Base-by-base conservation (phyloP, 2,888 invertebrate genomes). In the Linyphia triangularis region DNA sequence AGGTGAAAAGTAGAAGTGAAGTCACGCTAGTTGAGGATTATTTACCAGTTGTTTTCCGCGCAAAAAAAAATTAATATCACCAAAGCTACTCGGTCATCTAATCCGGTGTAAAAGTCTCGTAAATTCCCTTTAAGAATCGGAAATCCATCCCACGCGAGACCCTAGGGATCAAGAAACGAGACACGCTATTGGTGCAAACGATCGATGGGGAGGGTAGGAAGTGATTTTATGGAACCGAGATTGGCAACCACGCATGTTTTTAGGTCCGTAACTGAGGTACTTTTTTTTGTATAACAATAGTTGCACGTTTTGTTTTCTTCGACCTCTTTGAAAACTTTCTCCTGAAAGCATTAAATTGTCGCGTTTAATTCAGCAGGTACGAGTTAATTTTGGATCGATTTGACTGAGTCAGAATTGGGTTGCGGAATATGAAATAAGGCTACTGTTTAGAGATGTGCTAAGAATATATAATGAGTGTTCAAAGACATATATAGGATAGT, bases 21-120 rank as follows among this genome's bases (percentile, higher is more conserved):
- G 81, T 67, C 84, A 85, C 84, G 84, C 84, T 57, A 85, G 26
- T 28, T 13, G 16, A 10, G 77, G 77, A 85, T 85, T 85, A 85
- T 85, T 85, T 85, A 85, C 77, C 51, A 43, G 26, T 77, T 77
- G 77, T 69, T 85, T 77, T 77, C 69, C 30, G 65, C 26, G 57
- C 57, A 59, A 77, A 70, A 33, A 75, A 61, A 65, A 82, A 82
- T 43, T 72, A 63, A 69, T 69, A 72, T 40, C 30, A 30, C 24
- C 16, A 59, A 67, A 51, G 43, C 28, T 73, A n/a, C 22, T 37
- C 9, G 43, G n/a, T 37, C 77, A 67, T 65, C 75, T 67, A 77
- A 77, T 85, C 51, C 63, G n/a, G 22, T 37, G 43, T 67, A 75
- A 84, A 84, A 75, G 57, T 43, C 61, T 65, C 84, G 67, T 84